phyloP scores from a whole-genome alignment of 23 tunicate genomes.

The Styela plicata region DNA sequence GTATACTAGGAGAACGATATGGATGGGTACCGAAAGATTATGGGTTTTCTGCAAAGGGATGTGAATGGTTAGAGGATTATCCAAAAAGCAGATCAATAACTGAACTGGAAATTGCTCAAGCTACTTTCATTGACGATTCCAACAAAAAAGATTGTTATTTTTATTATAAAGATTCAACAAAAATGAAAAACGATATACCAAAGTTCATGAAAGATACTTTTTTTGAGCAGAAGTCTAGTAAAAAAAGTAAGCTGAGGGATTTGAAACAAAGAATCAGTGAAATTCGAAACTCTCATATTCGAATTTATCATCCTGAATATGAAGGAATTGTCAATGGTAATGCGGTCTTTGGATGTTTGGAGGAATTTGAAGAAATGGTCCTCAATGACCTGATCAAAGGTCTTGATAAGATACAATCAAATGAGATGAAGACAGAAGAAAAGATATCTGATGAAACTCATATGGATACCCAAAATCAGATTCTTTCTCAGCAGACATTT shows the following conservation, averaged over 20 bases:
- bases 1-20: conserved; percentile 60
- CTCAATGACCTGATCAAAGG: conserved; percentile 20
- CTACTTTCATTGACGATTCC: background rate
- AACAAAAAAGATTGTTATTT: conserved; percentile 12
- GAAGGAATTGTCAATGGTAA: conserved; percentile 14
- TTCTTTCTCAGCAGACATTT: conserved; percentile 6
- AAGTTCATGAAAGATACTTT: conserved; percentile 18
- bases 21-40: conserved; percentile 43
- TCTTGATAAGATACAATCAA: background rate
- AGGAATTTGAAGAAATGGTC: conserved; percentile 31
- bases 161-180: conserved; percentile 17
- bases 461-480: background rate
- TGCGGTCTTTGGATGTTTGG: conserved; percentile 1
- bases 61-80: conserved; percentile 31
- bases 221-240: conserved; percentile 23
- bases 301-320: background rate
- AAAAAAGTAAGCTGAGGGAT: conserved; percentile 20
- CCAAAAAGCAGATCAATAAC: conserved; percentile 40
- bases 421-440: background rate
- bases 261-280: conserved; percentile 24
- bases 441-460: no score
- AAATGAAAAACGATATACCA: conserved; percentile 18
- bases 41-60: conserved; percentile 14
- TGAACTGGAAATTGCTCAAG: conserved; percentile 51
- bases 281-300: background rate